Evolutionary conservation across 2,113 vertebrate genomes (phyloP).

Genomic region (Cyprinus carpio): DNA sequence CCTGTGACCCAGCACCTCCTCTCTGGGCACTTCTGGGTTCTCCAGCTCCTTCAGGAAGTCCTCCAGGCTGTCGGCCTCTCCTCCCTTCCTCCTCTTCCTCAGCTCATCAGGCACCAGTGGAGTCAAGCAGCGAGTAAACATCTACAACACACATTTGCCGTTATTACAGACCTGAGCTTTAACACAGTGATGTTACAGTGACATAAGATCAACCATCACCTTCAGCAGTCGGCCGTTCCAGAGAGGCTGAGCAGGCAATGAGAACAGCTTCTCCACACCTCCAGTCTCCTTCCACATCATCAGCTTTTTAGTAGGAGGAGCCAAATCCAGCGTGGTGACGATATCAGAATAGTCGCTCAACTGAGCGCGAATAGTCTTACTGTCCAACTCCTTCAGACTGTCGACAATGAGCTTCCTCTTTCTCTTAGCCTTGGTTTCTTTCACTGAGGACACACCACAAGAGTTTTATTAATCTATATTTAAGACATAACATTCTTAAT

Average conservation of each 20-base stretch:
- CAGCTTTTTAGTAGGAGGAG: constrained; percentile 96
- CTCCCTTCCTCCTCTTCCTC: constrained; percentile 95
- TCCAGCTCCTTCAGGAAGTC: constrained; percentile 98
- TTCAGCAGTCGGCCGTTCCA: constrained; percentile 95
- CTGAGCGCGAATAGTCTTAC: constrained; percentile 97
- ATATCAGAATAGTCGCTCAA: constrained; percentile 98
- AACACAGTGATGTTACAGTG: background rate
- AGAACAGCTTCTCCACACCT: constrained; percentile 97
- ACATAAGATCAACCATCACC: constrained; percentile 68
- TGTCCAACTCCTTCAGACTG: constrained; percentile 97
- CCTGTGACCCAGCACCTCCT: constrained; percentile 75
- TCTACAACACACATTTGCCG: constrained; percentile 69
- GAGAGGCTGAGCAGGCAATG: constrained; percentile 92
- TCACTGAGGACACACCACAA: constrained; percentile 76
- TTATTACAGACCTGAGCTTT: background rate
- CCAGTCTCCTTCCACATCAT: constrained; percentile 99
- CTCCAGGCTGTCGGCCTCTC: constrained; percentile 96
- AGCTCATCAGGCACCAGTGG: constrained; percentile 97
- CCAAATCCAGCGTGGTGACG: constrained; percentile 96
- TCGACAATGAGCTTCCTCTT: constrained; percentile 99
- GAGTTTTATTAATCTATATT: background rate
- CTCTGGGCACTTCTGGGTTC: constrained; percentile 95
- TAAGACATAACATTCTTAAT: constrained; percentile 8
- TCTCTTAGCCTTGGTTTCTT: constrained; percentile 98
- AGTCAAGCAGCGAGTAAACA: constrained; percentile 98